Evolutionary conservation across 2,888 invertebrate species (phyloP), one percentile per base, ranked within the genome.

Genomic region (Anorthoa munda): DNA sequence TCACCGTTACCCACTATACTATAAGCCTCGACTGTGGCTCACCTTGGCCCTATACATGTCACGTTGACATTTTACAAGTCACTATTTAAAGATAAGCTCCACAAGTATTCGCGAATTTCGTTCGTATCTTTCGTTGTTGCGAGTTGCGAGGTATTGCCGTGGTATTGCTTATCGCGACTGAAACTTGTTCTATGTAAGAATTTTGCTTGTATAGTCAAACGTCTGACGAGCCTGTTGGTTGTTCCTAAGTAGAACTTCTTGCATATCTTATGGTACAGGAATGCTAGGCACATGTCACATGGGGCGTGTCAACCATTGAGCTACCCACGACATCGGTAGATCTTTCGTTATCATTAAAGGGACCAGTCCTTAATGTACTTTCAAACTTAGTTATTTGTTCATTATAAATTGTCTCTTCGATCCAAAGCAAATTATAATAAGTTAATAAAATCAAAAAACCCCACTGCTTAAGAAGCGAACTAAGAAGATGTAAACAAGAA

Each of bases 21-120:
- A 58, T 5, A 58, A n/a, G n/a, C 31, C 58, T 59, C 39, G 11
- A 53, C 31, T 67, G 60, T 39, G 13, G 79, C 23, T 83, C 66
- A 77, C 78, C 81, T 83, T 83, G 83, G 83, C 68, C 68, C 67
- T 71, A 56, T 51, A 26, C 68, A 48, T 78, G 70, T 73, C 83
- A 72, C 58, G 75, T 56, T 81, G 77, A 77, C 68, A 83, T 79
- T 83, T 81, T 68, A 75, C 74, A 66, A 60, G 51, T 13, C 48
- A 45, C 59, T 66, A 71, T 78, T 65, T 69, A 72, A 69, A 76
- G 58, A 67, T 48, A 74, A 31, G 46, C 59, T 66, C n/a, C 21
- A 23, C 53, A 51, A 67, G 31, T 55, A 64, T 69, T 68, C 31
- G 55, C 31, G 23, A 63, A 26, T 26, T 69, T 58, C 7, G 50